phyloP scores from a whole-genome alignment of 2,888 invertebrate species.

The Nyleta sp. region DNA sequence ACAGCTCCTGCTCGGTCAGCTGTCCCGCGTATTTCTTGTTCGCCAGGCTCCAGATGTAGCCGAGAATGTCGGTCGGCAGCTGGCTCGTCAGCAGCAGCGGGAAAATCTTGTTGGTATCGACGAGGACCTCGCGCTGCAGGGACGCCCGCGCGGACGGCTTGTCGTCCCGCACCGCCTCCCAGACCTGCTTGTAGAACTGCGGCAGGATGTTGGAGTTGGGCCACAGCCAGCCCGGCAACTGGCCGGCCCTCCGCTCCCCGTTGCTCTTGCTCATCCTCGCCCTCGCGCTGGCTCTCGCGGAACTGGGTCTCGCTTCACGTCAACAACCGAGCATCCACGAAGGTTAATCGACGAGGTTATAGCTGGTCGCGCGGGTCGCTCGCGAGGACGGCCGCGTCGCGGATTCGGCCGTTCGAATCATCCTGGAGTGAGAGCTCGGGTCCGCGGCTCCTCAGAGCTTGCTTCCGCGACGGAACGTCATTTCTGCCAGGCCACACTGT shows the following conservation, averaged over 20 bases:
- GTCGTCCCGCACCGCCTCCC: slow-evolving; percentile 81
- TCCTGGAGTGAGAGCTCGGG: too few species aligned
- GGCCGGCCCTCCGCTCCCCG: slow-evolving; percentile 74
- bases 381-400: too few species aligned
- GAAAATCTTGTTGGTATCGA: slow-evolving; percentile 82
- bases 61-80: slow-evolving; percentile 82
- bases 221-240: slow-evolving; percentile 81
- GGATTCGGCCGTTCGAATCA: too few species aligned
- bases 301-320: too few species aligned
- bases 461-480: neutral
- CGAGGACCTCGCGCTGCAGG: slow-evolving; percentile 74
- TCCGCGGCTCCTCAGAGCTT: too few species aligned
- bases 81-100: slow-evolving; percentile 83
- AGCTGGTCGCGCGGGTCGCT: too few species aligned
- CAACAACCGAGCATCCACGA: too few species aligned
- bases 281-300: neutral
- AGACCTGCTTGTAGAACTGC: slow-evolving; percentile 81
- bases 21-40: slow-evolving; percentile 83
- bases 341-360: too few species aligned
- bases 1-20: slow-evolving; percentile 83
- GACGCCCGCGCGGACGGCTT: slow-evolving; percentile 69
- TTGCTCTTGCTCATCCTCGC: slow-evolving; percentile 74
- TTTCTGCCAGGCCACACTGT: neutral
- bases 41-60: slow-evolving; percentile 83
- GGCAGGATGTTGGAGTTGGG: slow-evolving; percentile 80